Conservation (phyloP, 2,797 vertebrate genomes). For the Macropodus opercularis region DNA sequence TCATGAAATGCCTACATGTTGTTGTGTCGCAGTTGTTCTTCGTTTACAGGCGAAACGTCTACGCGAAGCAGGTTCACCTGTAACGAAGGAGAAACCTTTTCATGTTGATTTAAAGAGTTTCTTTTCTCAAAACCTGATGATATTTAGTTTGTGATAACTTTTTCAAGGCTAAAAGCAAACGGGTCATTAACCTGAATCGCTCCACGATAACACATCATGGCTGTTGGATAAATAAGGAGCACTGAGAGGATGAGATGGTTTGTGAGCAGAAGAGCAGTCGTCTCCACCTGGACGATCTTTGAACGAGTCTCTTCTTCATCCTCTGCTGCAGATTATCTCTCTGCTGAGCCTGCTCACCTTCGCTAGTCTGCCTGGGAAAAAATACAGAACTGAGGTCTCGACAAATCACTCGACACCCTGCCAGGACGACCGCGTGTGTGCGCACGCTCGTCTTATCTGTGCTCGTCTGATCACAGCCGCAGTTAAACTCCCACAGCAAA, state of each 20-base stretch:
- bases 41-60: too few relatives aligned
- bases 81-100: too few relatives aligned
- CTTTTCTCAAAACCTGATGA: too few relatives aligned
- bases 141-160: too few relatives aligned
- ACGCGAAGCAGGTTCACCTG: too few relatives aligned
- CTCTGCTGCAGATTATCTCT: conserved; percentile 26
- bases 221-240: conserved; percentile 13
- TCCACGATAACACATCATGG: too few relatives aligned
- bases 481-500: conserved; percentile 67
- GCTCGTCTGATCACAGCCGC: conserved; percentile 61
- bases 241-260: conserved; percentile 19
- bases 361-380: conserved; percentile 6
- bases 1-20: too few relatives aligned
- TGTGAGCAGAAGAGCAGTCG: conserved; percentile 7
- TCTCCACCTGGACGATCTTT: conserved; percentile 3
- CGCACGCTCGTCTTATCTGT: conserved; percentile 32
- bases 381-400: not conserved
- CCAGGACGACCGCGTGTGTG: conserved; percentile 21
- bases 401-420: conserved; percentile 29
- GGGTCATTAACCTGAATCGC: not conserved
- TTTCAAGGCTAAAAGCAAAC: too few relatives aligned
- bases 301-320: conserved; percentile 17
- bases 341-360: conserved; percentile 34
- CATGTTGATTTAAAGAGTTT: too few relatives aligned
- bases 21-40: too few relatives aligned